These are phyloP conservation scores for Lanius ludovicianus DNA, from an alignment of 2,113 vertebrate genomes.

Conservation along the genomic window DNA sequence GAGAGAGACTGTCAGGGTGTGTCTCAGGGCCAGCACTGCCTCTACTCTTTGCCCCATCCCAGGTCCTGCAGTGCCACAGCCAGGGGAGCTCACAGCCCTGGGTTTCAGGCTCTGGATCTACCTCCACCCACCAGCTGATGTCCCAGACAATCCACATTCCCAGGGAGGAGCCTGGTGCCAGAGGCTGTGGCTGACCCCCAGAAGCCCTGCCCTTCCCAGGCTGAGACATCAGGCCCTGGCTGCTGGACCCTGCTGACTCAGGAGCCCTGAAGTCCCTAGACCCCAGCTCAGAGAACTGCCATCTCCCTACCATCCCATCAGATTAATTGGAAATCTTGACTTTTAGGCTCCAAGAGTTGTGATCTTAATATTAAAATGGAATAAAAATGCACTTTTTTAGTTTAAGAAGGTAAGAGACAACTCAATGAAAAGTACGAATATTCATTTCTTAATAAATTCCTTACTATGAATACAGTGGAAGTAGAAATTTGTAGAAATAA, in stretches of 20 bases:
- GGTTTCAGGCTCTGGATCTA: background rate
- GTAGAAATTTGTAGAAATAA: background rate
- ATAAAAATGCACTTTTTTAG: background rate
- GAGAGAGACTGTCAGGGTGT: background rate
- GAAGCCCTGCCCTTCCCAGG: background rate
- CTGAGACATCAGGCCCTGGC: background rate
- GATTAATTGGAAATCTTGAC: background rate
- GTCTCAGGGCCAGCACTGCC: background rate
- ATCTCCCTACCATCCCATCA: accelerated
- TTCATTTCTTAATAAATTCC: background rate
- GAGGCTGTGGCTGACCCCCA: accelerated
- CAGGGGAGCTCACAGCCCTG: accelerated
- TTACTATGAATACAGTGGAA: background rate
- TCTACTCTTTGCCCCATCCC: accelerated
- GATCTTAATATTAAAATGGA: background rate
- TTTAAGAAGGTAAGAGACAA: background rate
- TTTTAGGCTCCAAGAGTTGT: background rate
- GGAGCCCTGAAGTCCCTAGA: accelerated
- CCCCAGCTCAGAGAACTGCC: background rate
- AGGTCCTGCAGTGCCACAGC: background rate
- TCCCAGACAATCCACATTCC: background rate
- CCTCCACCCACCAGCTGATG: accelerated
- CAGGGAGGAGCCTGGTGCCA: background rate
- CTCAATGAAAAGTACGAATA: background rate
- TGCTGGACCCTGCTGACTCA: accelerated